These are phyloP conservation scores for Cydia strobilella DNA, from an alignment of 1,140 invertebrate species.

Conservation along the genomic window DNA sequence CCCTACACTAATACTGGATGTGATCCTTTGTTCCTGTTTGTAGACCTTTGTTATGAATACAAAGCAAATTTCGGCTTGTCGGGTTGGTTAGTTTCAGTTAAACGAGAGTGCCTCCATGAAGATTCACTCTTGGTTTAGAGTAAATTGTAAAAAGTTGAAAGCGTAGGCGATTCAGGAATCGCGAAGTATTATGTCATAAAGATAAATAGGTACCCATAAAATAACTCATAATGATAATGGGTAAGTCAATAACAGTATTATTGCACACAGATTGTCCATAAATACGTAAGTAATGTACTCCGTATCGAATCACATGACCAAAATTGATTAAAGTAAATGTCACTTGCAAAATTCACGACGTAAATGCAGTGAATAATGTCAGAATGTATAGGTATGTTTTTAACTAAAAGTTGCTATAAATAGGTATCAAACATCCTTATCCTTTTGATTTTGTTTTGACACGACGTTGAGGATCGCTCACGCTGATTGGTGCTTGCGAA, in stretches of 20 bases:
- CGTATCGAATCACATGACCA: too few species aligned
- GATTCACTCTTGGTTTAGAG: neutral
- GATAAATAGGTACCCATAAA: too few species aligned
- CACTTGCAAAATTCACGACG: slow-evolving; percentile 1
- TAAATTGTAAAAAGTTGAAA: neutral
- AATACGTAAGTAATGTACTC: too few species aligned
- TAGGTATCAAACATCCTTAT: neutral
- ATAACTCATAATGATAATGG: too few species aligned
- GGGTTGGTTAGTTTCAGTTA: slow-evolving; percentile 18
- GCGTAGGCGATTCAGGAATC: neutral
- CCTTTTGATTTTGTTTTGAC: neutral
- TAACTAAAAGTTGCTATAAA: neutral
- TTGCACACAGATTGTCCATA: too few species aligned
- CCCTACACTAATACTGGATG: neutral
- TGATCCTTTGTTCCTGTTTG: slow-evolving; percentile 22
- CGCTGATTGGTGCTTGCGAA: too few species aligned
- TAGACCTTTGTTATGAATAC: slow-evolving; percentile 23
- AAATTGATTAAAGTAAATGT: neutral
- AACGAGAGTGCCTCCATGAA: neutral
- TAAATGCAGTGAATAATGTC: neutral
- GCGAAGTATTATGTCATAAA: neutral
- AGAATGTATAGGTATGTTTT: neutral
- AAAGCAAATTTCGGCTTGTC: slow-evolving; percentile 24
- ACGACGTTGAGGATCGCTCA: too few species aligned
- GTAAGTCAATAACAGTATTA: too few species aligned